Conservation (phyloP, 2,888 invertebrate species). For the Arctia plantaginis region DNA sequence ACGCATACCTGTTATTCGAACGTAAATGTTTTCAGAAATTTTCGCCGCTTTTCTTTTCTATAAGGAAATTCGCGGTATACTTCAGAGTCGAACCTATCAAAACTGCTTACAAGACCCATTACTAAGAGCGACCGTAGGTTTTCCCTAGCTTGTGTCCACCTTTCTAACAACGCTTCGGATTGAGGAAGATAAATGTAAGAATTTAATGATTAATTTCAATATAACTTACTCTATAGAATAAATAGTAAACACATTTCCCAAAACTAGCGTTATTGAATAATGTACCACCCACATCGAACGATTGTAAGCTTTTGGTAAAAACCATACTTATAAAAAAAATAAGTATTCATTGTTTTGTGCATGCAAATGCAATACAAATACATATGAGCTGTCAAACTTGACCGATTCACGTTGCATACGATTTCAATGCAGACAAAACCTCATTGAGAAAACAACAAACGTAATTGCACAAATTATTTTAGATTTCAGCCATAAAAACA, state of each 20-base stretch:
- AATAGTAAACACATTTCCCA: not conserved
- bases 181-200: too few species aligned
- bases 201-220: too few species aligned
- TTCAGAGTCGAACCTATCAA: too few species aligned
- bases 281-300: conserved; percentile 36
- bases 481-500: conserved; percentile 50
- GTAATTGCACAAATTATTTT: conserved; percentile 55
- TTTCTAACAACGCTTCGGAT: too few species aligned
- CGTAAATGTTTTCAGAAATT: too few species aligned
- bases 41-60: too few species aligned
- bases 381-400: conserved; percentile 42
- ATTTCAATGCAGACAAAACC: conserved; percentile 33
- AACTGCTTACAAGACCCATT: too few species aligned
- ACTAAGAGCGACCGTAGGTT: too few species aligned
- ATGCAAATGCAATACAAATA: conserved; percentile 29
- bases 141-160: too few species aligned
- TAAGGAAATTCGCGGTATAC: too few species aligned
- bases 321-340: conserved; percentile 10
- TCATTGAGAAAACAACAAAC: conserved; percentile 58
- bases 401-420: conserved; percentile 35
- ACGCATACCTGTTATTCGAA: too few species aligned
- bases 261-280: not conserved
- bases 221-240: too few species aligned
- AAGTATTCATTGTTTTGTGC: conserved; percentile 44
- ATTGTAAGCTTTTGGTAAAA: not conserved